Percentiles rank a stretch among this genome's conserved stretches.
These are phyloP conservation scores for Anhinga anhinga DNA, from an alignment of 2,113 vertebrate species.

Conservation along the genomic window DNA sequence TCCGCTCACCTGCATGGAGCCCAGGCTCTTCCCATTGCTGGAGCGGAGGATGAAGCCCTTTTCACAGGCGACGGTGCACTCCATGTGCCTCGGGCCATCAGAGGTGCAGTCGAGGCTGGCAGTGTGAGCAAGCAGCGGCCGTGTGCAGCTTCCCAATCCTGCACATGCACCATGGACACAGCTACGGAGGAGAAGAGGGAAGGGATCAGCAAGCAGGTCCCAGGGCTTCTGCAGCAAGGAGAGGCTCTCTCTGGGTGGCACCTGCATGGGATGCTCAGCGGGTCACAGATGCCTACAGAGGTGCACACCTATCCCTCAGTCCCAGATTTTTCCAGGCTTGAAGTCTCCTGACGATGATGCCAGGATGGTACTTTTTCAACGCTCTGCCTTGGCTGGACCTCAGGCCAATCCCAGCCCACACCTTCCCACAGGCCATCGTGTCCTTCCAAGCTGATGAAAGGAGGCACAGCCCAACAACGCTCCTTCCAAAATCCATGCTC, in stretches of 20 bases:
- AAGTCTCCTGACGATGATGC: neutral
- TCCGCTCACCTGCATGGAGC: conserved; percentile 76
- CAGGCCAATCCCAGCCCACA: neutral
- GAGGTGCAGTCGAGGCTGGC: conserved; percentile 78
- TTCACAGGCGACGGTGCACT: conserved; percentile 79
- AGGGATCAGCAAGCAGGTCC: neutral
- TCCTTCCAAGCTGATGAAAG: neutral
- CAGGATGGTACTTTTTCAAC: neutral
- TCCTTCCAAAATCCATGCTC: neutral
- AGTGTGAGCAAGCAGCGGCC: conserved; percentile 69
- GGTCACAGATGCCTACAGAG: neutral
- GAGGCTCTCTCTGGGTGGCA: neutral
- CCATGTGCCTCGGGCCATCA: conserved; percentile 29
- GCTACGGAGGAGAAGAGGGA: conserved; percentile 42
- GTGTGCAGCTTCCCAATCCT: conserved; percentile 67
- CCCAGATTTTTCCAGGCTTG: neutral
- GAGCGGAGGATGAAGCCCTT: conserved; percentile 76
- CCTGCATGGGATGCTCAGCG: accelerated
- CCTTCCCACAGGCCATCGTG: neutral
- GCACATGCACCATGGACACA: conserved; percentile 20
- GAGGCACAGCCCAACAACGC: neutral
- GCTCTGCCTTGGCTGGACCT: neutral
- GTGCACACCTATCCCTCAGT: neutral
- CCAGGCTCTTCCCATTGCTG: conserved; percentile 68
- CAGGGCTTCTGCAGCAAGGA: neutral